Base-by-base conservation (phyloP, 2,797 vertebrate species). In the Simalia tracyae region DNA sequence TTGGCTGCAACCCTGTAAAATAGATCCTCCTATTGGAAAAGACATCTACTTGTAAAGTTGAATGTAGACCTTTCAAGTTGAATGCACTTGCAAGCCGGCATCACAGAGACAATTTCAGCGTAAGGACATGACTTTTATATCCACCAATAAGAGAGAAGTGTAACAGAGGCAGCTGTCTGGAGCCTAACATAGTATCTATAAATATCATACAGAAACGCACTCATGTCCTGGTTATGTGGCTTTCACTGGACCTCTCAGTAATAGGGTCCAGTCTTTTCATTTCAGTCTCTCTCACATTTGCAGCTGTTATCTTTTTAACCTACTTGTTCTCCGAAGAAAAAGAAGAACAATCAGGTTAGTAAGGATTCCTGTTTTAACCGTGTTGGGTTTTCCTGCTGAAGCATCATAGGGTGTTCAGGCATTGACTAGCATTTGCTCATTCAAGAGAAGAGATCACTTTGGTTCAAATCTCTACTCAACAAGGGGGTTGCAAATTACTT, bases 331-430 rank as follows among this genome's bases (percentile, higher is more conserved):
- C 26, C 2, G 94, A 88, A 85, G 93, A 92, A 89, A 94, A 87
- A 64, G 86, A 91, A 50, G 86, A 11, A 15, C 12, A 36, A 10
- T n/a, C 95, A 95, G 96, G 95, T 96, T 92, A 94, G 96, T 95
- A 94, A 57, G 84, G 26, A 26, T n/a, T 5, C 17, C 10, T 81
- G 24, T 9, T 24, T n/a, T 66, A 26, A 19, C 68, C 4, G 76
- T 93, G 7, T 57, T 86, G 61, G 19, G 31, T 81, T 81, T 92
- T 54, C 2, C 5, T 64, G 42, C 60, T 64, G 50, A 88, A 90
- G 56, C 50, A 4, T 87, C 54, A 42, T 56, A 63, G 36, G 31
- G 19, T 26, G 5, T 57, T 46, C 24, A 22, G 50, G 31, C 22
- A 22, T 7, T 89, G 42, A 46, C 12, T 24, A 14, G 50, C 36